Percentiles rank a stretch among this genome's conserved stretches.
Evolutionary conservation across 2,113 vertebrate genomes (phyloP).

Genomic region (Scalopus aquaticus): DNA sequence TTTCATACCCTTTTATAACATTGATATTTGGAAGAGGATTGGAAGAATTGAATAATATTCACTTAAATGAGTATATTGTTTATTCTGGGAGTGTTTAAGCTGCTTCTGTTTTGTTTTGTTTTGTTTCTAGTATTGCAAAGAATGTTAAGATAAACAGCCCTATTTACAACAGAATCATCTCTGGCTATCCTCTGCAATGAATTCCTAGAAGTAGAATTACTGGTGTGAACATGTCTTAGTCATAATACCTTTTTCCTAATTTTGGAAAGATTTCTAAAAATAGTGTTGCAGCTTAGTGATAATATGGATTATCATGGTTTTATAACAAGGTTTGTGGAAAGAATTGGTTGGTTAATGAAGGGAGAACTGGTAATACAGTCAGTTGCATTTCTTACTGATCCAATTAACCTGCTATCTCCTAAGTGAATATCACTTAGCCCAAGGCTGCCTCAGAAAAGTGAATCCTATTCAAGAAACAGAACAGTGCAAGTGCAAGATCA

Average conservation of each 20-base stretch:
- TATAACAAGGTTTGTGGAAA: neutral
- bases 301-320: neutral
- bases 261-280: constrained; percentile 10
- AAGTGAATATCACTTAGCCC: neutral
- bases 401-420: neutral
- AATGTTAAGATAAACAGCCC: neutral
- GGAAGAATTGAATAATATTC: neutral
- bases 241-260: neutral
- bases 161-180: neutral
- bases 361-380: neutral
- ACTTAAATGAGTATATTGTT: neutral
- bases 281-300: neutral
- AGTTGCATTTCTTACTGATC: neutral
- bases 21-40: neutral
- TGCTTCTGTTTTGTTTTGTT: neutral
- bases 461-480: neutral
- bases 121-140: neutral
- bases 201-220: constrained; percentile 13
- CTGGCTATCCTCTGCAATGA: neutral
- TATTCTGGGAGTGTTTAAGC: neutral
- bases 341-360: neutral
- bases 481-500: neutral
- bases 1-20: neutral
- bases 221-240: neutral
- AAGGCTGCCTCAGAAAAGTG: neutral